These are phyloP conservation scores for Orthosia gothica DNA, from an alignment of 2,888 invertebrate species.

Conservation along the genomic window DNA sequence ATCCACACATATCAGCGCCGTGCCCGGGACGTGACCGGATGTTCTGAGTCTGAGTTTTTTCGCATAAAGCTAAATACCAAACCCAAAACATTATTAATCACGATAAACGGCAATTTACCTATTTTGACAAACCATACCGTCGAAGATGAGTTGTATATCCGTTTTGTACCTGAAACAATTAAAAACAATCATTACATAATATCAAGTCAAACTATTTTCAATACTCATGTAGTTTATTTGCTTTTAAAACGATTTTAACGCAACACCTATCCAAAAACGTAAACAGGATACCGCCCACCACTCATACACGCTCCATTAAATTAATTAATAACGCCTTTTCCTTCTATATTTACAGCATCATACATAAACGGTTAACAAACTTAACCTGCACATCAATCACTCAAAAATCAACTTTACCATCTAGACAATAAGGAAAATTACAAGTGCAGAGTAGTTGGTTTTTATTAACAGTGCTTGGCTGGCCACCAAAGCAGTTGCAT, in stretches of 20 bases:
- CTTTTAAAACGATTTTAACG: background rate
- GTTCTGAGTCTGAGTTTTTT: background rate
- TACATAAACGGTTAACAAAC: conserved; percentile 55
- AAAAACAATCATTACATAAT: conserved; percentile 1
- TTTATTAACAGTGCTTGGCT: conserved; percentile 51
- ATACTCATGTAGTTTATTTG: background rate
- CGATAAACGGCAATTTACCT: background rate
- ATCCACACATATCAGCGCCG: no score
- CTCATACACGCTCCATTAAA: conserved; percentile 56
- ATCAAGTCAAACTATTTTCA: background rate
- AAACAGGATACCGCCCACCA: conserved; percentile 39
- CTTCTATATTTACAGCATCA: conserved; percentile 47
- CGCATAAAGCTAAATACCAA: background rate
- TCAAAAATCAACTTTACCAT: background rate
- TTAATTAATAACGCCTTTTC: conserved; percentile 58
- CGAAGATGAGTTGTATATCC: background rate
- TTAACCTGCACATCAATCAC: background rate
- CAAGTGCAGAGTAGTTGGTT: conserved; percentile 17
- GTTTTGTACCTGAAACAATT: conserved; percentile 56
- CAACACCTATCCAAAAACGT: conserved; percentile 19
- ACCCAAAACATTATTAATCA: background rate
- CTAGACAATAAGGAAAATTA: background rate
- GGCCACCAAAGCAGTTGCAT: conserved; percentile 57
- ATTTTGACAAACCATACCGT: background rate
- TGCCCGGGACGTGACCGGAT: no score